These are phyloP conservation scores for Lumbricus terrestris DNA, from an alignment of 2,888 invertebrate genomes.

Conservation along the genomic window DNA sequence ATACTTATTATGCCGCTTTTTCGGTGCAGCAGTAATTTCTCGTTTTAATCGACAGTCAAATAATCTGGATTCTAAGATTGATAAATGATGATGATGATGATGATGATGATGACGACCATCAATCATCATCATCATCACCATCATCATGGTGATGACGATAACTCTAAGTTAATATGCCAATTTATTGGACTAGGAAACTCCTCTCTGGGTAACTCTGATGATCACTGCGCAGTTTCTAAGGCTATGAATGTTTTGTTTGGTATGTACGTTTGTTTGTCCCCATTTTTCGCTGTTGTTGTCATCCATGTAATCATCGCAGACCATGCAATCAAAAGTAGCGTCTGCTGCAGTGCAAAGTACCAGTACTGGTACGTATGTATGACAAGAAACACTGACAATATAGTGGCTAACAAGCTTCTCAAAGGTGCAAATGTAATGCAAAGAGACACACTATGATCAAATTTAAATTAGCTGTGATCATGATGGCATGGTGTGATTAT, in stretches of 20 bases:
- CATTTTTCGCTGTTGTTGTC: background rate
- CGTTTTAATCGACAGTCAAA: no score
- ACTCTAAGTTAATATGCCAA: background rate
- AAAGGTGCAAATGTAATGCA: background rate
- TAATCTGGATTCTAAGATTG: no score
- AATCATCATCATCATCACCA: no score
- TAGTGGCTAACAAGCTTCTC: background rate
- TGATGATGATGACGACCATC: no score
- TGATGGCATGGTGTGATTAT: no score
- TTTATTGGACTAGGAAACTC: background rate
- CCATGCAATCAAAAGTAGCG: background rate
- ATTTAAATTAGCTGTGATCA: background rate
- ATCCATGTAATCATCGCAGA: background rate
- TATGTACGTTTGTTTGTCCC: background rate
- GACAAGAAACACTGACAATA: background rate
- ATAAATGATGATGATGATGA: no score
- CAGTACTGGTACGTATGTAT: background rate
- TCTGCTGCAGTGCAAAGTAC: background rate
- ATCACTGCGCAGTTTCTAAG: background rate
- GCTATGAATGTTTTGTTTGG: background rate
- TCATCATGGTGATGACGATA: no score
- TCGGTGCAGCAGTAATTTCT: no score
- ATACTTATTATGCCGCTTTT: no score
- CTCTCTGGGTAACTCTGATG: background rate
- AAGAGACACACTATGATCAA: no score